A percentile compares a stretch with the other conserved stretches of the same genome.
Conservation (phyloP, 2,888 invertebrate genomes). For the Lapara coniferarum region DNA sequence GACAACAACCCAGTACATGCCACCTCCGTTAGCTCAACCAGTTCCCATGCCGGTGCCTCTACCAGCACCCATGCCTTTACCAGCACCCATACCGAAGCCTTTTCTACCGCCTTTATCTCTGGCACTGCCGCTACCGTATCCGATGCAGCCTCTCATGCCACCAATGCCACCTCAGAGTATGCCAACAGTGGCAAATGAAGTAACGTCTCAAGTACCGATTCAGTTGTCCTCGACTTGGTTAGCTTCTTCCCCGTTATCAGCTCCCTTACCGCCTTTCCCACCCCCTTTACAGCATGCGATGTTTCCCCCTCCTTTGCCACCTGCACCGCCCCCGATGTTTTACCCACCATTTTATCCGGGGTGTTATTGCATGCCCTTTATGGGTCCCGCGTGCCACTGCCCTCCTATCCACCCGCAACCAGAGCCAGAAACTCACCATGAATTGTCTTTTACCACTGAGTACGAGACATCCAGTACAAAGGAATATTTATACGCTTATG, state of each 20-base stretch:
- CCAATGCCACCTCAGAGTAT: conserved; percentile 25
- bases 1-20: not conserved
- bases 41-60: not conserved
- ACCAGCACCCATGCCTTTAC: not conserved
- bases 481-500: conserved; percentile 53
- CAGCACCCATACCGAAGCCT: not conserved
- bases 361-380: conserved; percentile 8
- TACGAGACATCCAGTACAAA: conserved; percentile 20
- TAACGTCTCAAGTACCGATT: conserved; percentile 21
- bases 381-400: conserved; percentile 13
- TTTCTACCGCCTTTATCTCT: conserved; percentile 48
- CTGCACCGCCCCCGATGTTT: conserved; percentile 29
- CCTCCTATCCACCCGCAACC: conserved; percentile 8
- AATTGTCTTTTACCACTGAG: not conserved
- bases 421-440: not conserved
- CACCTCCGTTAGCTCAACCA: not conserved
- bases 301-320: not conserved
- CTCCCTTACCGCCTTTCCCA: conserved; percentile 3
- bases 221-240: conserved; percentile 27
- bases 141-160: not conserved
- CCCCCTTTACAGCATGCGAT: not conserved
- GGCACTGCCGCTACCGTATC: conserved; percentile 28
- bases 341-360: conserved; percentile 17
- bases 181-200: not conserved
- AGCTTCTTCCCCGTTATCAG: not conserved